Evolutionary conservation across 2,797 vertebrate species (phyloP), one percentile per base, ranked within the genome.

Genomic region (Falco cherrug): DNA sequence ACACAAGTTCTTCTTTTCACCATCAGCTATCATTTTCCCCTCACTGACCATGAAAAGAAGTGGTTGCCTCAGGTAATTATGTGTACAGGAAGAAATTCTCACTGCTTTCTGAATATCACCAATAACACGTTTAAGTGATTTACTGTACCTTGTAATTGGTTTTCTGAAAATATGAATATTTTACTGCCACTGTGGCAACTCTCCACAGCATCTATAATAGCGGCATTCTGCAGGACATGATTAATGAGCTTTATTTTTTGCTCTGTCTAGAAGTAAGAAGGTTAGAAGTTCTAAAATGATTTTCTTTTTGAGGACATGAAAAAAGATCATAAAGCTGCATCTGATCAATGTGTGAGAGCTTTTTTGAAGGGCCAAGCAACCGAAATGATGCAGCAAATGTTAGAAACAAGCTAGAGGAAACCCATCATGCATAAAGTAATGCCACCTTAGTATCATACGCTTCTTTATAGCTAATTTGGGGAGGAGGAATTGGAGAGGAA

Each of bases 141-240:
- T 98, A 98, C 98, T 98, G 97, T 98, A 97, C 98, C 97, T 97
- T 96, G 93, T 98, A 98, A 98, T 98, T 98, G 97, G 97, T 98
- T 98, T 98, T 98, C 95, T 89, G 92, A 97, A 97, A 96, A 91
- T 97, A 98, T 98, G 96, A 97, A 97, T 98, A 97, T 97, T 98
- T 98, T 95, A 98, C 88, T 98, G 97, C 96, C 97, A 97, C 98
- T 98, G 93, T 98, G 94, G 95, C 79, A 97, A 97, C 88, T 97
- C 94, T 97, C 94, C 93, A 95, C 81, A 92, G 95, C 95, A 98
- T 98, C 97, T 96, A 97, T 98, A 98, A 98, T 97, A 98, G 97
- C 97, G 97, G 97, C 97, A 97, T 97, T 97, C 90, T 96, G 57
- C 78, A 96, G 90, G 93, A 97, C 71, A 63, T 97, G 97, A 98